Conservation (phyloP, 1,140 invertebrate species). For the Solen grandis region DNA sequence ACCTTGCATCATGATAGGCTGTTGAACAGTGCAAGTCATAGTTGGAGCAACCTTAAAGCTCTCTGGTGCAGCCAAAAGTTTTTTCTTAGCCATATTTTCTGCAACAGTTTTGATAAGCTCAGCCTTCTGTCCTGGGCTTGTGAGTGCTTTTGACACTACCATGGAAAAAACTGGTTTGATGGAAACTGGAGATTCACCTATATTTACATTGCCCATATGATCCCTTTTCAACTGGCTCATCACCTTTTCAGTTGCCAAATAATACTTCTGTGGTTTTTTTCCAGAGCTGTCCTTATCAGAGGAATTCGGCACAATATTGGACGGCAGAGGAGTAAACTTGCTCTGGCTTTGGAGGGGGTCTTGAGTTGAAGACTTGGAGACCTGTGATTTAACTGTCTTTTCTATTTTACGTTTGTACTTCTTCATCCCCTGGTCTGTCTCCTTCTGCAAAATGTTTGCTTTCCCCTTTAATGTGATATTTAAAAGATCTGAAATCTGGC, state of each 20-base stretch:
- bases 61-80: background rate
- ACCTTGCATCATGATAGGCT: too few relatives aligned
- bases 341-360: too few relatives aligned
- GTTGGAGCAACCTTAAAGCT: background rate
- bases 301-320: too few relatives aligned
- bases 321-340: too few relatives aligned
- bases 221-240: background rate
- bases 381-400: background rate
- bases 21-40: too few relatives aligned
- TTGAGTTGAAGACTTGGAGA: background rate
- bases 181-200: background rate
- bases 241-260: background rate
- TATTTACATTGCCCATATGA: background rate
- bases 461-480: conserved; percentile 41
- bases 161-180: conserved; percentile 40
- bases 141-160: conserved; percentile 32
- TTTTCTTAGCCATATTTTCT: background rate
- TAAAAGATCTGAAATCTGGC: conserved; percentile 40
- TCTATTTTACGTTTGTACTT: background rate
- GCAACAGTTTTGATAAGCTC: conserved; percentile 23
- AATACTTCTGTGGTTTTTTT: too few relatives aligned
- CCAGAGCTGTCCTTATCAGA: too few relatives aligned
- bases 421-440: background rate
- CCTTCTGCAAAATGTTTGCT: background rate
- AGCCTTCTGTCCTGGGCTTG: conserved; percentile 15